phyloP scores from a whole-genome alignment of 92 coral and sea anemone species.

The Scolanthus callimorphus region DNA sequence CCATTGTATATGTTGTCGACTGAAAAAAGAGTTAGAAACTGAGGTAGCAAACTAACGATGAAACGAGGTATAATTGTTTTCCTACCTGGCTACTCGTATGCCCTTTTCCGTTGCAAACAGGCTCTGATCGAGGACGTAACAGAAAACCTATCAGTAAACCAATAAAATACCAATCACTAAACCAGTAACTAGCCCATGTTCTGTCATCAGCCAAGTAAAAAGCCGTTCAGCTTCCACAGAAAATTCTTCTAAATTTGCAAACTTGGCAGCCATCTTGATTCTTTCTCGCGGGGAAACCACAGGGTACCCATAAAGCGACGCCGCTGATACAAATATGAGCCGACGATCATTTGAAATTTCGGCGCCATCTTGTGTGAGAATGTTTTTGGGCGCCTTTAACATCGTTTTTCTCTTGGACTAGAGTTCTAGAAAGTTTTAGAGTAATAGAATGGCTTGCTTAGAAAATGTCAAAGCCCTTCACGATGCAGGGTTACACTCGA shows the following conservation, averaged over 20 bases:
- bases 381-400: background rate
- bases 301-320: slow-evolving; percentile 2
- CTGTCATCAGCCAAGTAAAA: slow-evolving; percentile 36
- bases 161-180: slow-evolving; percentile 60
- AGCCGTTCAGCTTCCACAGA: slow-evolving; percentile 25
- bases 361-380: slow-evolving; percentile 3
- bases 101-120: too few species aligned
- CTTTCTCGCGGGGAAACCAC: slow-evolving; percentile 13
- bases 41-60: too few species aligned
- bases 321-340: slow-evolving; percentile 1
- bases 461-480: slow-evolving; percentile 88
- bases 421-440: background rate
- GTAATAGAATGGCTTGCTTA: slow-evolving; percentile 49
- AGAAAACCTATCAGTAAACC: slow-evolving; percentile 85
- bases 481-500: slow-evolving; percentile 80
- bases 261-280: slow-evolving; percentile 25
- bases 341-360: slow-evolving; percentile 26
- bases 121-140: slow-evolving; percentile 51
- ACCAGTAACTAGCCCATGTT: slow-evolving; percentile 43
- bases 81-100: too few species aligned
- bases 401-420: too few species aligned
- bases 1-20: slow-evolving; percentile 38
- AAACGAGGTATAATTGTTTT: too few species aligned
- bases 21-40: too few species aligned
- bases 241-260: slow-evolving; percentile 7